phyloP scores from a whole-genome alignment of 2,113 vertebrate genomes.

The Caranx ignobilis region DNA sequence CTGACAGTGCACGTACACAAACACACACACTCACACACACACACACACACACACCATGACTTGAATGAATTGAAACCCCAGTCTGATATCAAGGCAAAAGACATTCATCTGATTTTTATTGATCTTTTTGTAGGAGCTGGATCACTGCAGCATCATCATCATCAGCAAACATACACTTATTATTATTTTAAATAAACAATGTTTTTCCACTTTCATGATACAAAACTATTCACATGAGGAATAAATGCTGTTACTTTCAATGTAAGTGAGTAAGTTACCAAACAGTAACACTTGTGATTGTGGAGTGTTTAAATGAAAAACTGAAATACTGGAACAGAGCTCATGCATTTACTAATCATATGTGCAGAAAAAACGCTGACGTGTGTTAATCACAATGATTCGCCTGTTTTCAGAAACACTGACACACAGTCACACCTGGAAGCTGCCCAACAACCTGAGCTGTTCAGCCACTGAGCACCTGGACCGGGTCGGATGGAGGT shows the following conservation, averaged over 20 bases:
- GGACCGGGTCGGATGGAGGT: not conserved
- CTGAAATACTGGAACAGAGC: not conserved
- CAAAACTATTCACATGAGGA: not conserved
- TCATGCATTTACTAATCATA: not conserved
- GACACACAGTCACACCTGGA: not conserved
- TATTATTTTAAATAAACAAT: not conserved
- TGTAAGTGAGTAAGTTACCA: no score
- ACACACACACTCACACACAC: no score
- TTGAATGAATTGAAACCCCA: not conserved
- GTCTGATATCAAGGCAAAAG: not conserved
- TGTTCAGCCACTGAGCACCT: no score
- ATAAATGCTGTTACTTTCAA: not conserved
- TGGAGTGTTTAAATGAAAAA: no score
- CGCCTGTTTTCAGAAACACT: no score
- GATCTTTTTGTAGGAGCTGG: not conserved
- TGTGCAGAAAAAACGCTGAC: not conserved
- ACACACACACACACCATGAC: no score
- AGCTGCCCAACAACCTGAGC: not conserved
- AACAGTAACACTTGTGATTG: no score
- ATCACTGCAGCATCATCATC: not conserved
- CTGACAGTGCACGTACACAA: no score
- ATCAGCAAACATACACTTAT: not conserved
- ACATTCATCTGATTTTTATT: not conserved
- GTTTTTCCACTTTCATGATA: not conserved
- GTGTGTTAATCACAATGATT: no score